Base-by-base conservation (phyloP, 2,888 invertebrate genomes). In the Keiferia lycopersicella region DNA sequence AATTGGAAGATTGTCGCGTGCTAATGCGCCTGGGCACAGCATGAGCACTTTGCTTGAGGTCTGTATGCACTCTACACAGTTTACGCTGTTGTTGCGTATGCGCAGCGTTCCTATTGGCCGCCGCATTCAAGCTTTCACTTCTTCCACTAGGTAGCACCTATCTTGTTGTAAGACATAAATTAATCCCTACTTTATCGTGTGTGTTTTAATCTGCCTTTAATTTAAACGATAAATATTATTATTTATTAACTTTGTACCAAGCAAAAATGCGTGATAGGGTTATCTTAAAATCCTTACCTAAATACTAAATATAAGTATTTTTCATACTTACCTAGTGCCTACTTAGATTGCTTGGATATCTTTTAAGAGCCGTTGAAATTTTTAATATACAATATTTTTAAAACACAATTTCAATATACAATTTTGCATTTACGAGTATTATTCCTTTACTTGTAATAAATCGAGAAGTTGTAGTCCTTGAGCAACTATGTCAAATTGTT, bases 1-100 rank as follows among this genome's bases (percentile, higher is more conserved):
- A 79, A 84, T 84, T 83, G 80, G 71, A 80, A 79, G 80, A 84
- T 84, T 83, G 81, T 59, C 64, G 60, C 64, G 67, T 16, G 68
- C 64, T 16, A 3, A 63, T 69, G 69, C 69, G 66, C 67, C 69
- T 48, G 53, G 11, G 53, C 53, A 34, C 34, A 26, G 26, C 67
- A 66, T 62, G 62, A 38, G 30, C 41, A 53, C 14, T 53, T 53
- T 14, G 12, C 14, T 22, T 34, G 56, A 34, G 16, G 56, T n/a
- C 26, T 11, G 56, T 16, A 16, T 56, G 34, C 56, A 56, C 53
- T 53, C 53, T 18, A 59, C 16, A 39, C 60, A 30, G 51, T 26
- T 22, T 22, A 22, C 22, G 18, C 6, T 50, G 16, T 50, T 50
- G 51, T 51, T 61, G 56, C 50, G 61, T 30, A 7, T n/a, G 56